A percentile compares a stretch with the other conserved stretches of the same genome.
These are phyloP conservation scores for Drosophila nigromelanica DNA, from an alignment of 1,140 invertebrate genomes.

Conservation along the genomic window DNA sequence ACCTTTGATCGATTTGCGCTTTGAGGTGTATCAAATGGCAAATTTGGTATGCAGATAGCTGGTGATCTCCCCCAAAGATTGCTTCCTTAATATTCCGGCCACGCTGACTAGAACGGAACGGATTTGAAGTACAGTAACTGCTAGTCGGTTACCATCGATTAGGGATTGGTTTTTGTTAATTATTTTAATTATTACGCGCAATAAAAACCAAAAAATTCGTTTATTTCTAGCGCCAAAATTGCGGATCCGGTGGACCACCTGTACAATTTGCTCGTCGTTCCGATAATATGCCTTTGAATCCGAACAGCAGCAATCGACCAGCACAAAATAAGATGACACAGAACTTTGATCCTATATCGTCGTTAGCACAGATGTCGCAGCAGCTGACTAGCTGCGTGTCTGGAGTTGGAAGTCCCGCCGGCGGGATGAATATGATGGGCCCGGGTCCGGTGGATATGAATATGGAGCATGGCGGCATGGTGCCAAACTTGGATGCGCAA, in stretches of 20 bases:
- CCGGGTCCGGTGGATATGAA: slow-evolving; percentile 81
- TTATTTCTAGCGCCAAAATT: slow-evolving; percentile 59
- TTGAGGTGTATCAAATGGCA: no score
- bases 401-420: slow-evolving; percentile 84
- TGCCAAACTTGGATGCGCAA: slow-evolving; percentile 64
- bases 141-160: no score
- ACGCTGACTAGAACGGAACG: no score
- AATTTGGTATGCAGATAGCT: no score
- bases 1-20: no score
- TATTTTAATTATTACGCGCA: no score
- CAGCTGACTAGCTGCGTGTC: slow-evolving; percentile 91
- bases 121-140: no score
- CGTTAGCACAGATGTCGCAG: slow-evolving; percentile 96
- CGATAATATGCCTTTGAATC: slow-evolving; percentile 93
- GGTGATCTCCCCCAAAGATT: no score
- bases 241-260: slow-evolving; percentile 33
- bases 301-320: slow-evolving; percentile 87
- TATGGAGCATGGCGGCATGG: slow-evolving; percentile 76
- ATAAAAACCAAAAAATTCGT: not conserved
- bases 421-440: slow-evolving; percentile 79
- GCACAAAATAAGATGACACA: slow-evolving; percentile 86
- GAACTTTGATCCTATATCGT: slow-evolving; percentile 96
- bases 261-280: slow-evolving; percentile 85
- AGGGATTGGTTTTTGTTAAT: no score
- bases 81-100: no score